A percentile compares a stretch with the other conserved stretches of the same genome.
Conservation (phyloP, 2,113 vertebrate genomes). For the Vulpes ferrilata region DNA sequence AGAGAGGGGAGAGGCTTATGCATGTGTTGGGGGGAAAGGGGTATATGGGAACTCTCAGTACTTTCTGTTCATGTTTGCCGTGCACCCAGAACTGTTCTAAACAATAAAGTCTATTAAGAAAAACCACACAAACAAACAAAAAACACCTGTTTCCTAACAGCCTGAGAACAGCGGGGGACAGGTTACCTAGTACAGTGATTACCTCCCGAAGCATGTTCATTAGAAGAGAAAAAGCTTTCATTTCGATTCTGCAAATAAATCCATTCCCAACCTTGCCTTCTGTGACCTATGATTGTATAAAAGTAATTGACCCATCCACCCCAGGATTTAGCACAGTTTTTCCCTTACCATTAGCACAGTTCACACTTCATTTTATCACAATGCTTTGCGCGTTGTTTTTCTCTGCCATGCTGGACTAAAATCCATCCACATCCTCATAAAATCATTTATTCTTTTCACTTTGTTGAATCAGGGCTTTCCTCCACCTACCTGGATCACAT, state of each 20-base stretch:
- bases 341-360: background rate
- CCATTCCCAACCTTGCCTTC: slow-evolving; percentile 16
- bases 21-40: background rate
- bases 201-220: slow-evolving; percentile 18
- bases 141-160: slow-evolving; percentile 46
- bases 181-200: background rate
- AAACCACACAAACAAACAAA: background rate
- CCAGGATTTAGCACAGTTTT: background rate
- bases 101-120: slow-evolving; percentile 25
- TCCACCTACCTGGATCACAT: background rate
- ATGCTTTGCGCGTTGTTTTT: slow-evolving; percentile 29
- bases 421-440: background rate
- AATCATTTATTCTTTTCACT: slow-evolving; percentile 30
- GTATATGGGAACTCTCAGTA: background rate
- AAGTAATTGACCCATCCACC: slow-evolving; percentile 38
- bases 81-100: slow-evolving; percentile 33
- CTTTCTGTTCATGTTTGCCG: slow-evolving; percentile 16
- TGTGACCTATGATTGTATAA: slow-evolving; percentile 23
- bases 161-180: slow-evolving; percentile 3
- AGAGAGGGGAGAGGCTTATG: background rate
- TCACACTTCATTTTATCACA: slow-evolving; percentile 55
- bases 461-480: slow-evolving; percentile 6
- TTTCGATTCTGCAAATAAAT: slow-evolving; percentile 53
- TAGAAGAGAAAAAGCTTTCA: slow-evolving; percentile 18
- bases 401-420: background rate